Evolutionary conservation across 53 echinoderm and acorn worm species (phyloP), one percentile per base, ranked within the genome.

Genomic region (Astropecten irregularis): DNA sequence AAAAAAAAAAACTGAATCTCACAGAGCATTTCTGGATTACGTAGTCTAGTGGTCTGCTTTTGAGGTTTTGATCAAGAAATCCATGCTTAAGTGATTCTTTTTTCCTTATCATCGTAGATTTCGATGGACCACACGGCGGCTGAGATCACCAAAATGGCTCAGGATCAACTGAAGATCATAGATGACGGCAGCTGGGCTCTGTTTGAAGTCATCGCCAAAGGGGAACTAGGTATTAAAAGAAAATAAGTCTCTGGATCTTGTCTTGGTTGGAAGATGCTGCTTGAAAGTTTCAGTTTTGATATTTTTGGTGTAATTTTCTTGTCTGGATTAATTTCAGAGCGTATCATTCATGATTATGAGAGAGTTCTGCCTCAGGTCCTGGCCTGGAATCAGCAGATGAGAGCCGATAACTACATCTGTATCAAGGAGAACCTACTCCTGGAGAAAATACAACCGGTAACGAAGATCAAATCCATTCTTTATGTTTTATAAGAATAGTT

Each of bases 191-290:
- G 57, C 27, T 93, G 88, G 90, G 88, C 86, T 13, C 53, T 93
- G 53, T 91, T 93, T 89, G 95, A 95, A 77, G 76, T 92, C 50
- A 88, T 93, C 47, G 82, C 76, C 37, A 95, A 93, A 42, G 93
- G 91, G 49, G 88, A 93, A 51, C 30, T 95, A 25, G 93, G 95
- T 95, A 84, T 76, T 56, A 26, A 37, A 6, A 6, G 42, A 8
- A 42, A n/a, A n/a, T n/a, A n/a, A n/a, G n/a, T n/a, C n/a, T n/a
- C n/a, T n/a, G n/a, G n/a, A n/a, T n/a, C n/a, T n/a, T n/a, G n/a
- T n/a, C n/a, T n/a, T n/a, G n/a, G n/a, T n/a, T n/a, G n/a, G n/a
- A n/a, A n/a, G n/a, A n/a, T n/a, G n/a, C n/a, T n/a, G n/a, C n/a
- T n/a, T 25, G 25, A 4, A 56, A 19, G 28, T 23, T 58, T 58